Evolutionary conservation across 2,888 invertebrate genomes (phyloP).

Genomic region (Drosophila nigricruria): DNA sequence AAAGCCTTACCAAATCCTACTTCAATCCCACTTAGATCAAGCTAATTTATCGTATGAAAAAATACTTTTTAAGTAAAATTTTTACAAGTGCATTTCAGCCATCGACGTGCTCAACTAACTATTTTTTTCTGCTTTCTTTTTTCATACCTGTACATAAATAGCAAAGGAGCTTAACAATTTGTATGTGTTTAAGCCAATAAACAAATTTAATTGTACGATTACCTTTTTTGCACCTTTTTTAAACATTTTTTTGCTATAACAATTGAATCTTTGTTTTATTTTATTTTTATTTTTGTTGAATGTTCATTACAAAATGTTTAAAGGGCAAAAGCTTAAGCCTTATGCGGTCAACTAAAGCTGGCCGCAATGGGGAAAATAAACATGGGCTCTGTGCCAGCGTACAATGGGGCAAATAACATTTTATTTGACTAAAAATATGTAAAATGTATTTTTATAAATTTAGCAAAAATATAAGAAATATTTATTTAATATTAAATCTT

Average conservation of each 20-base stretch:
- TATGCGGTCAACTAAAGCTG: conserved; percentile 74
- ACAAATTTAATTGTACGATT: conserved; percentile 62
- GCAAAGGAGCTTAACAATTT: conserved; percentile 63
- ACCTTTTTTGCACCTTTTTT: conserved; percentile 31
- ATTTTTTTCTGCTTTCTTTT: background rate
- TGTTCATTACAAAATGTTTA: conserved; percentile 72
- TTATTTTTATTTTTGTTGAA: conserved; percentile 52
- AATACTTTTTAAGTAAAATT: no score
- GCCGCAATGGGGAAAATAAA: conserved; percentile 76
- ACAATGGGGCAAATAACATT: conserved; percentile 1
- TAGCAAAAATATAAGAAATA: background rate
- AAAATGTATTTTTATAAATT: background rate
- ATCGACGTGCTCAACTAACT: background rate
- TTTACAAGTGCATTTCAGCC: background rate
- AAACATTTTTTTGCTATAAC: conserved; percentile 14
- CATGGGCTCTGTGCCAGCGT: conserved; percentile 56
- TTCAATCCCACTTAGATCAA: no score
- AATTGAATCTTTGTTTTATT: conserved; percentile 36
- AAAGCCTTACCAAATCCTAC: no score
- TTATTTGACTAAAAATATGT: no score
- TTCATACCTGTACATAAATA: conserved; percentile 9
- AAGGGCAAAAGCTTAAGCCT: conserved; percentile 77
- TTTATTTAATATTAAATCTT: background rate
- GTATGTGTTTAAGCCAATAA: conserved; percentile 64
- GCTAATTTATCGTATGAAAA: no score